These are phyloP conservation scores for Sebastes cheni DNA, from an alignment of 2,797 vertebrate genomes.

Conservation along the genomic window DNA sequence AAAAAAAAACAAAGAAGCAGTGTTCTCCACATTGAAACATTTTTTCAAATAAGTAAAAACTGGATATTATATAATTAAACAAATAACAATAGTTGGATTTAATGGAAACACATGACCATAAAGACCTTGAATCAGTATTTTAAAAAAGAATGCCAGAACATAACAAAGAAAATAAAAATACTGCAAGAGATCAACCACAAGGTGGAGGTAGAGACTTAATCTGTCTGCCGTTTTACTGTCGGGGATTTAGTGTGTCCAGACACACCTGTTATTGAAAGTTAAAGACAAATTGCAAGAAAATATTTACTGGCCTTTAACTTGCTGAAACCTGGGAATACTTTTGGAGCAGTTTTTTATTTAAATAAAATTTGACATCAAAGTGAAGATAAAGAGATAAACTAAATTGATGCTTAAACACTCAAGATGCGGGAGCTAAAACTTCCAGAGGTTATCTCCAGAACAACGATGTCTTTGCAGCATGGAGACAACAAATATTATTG, in stretches of 20 bases:
- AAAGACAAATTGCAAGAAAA: not conserved
- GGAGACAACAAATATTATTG: not conserved
- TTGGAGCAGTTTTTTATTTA: not conserved
- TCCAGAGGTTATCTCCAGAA: not conserved
- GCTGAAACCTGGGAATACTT: not conserved
- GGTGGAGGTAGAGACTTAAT: conserved; percentile 32
- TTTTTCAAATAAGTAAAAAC: not conserved
- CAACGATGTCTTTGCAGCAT: not conserved
- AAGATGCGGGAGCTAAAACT: not conserved
- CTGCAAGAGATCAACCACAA: conserved; percentile 13
- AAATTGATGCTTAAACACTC: not conserved
- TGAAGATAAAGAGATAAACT: not conserved
- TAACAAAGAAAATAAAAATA: not conserved
- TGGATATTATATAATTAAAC: not conserved
- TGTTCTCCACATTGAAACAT: not conserved
- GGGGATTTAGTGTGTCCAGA: not conserved
- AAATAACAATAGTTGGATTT: not conserved
- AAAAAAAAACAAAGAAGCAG: accelerated
- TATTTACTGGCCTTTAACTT: not conserved
- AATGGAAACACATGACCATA: not conserved
- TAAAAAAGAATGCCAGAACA: not conserved
- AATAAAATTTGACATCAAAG: not conserved
- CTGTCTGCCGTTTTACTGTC: not conserved
- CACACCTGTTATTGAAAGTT: not conserved
- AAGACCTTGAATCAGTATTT: not conserved